Percentiles rank a stretch among this genome's conserved stretches.
Conservation (phyloP, 2,797 vertebrate genomes). For the Novumbra hubbsi region DNA sequence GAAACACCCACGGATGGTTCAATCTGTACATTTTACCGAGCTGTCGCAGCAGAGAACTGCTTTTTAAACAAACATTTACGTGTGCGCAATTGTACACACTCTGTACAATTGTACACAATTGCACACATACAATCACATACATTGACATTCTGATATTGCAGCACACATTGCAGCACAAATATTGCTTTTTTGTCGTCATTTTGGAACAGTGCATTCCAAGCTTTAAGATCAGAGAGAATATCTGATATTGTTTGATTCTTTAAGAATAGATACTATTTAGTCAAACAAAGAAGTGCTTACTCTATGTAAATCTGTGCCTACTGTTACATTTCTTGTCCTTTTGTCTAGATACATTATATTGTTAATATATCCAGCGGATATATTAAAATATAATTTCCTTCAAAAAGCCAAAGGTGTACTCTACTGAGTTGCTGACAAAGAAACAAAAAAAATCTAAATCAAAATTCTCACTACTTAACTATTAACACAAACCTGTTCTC, state of each 20-base stretch:
- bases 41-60: constrained; percentile 39
- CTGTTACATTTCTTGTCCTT: constrained; percentile 47
- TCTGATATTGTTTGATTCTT: background rate
- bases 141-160: background rate
- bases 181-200: background rate
- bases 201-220: background rate
- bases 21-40: constrained; percentile 62
- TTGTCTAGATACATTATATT: constrained; percentile 49
- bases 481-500: constrained; percentile 69
- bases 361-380: constrained; percentile 42
- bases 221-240: constrained; percentile 2
- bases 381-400: constrained; percentile 56
- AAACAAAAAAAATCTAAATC: constrained; percentile 45
- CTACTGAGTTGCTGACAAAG: constrained; percentile 61
- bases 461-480: constrained; percentile 56
- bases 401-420: constrained; percentile 46
- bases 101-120: background rate
- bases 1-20: constrained; percentile 75
- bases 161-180: background rate
- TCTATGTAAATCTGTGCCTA: constrained; percentile 42
- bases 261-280: background rate
- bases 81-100: background rate
- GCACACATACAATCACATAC: background rate
- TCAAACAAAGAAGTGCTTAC: constrained; percentile 8
- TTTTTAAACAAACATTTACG: background rate